These are phyloP conservation scores for Leiothrix lutea DNA, from an alignment of 2,113 vertebrate genomes.

Conservation along the genomic window DNA sequence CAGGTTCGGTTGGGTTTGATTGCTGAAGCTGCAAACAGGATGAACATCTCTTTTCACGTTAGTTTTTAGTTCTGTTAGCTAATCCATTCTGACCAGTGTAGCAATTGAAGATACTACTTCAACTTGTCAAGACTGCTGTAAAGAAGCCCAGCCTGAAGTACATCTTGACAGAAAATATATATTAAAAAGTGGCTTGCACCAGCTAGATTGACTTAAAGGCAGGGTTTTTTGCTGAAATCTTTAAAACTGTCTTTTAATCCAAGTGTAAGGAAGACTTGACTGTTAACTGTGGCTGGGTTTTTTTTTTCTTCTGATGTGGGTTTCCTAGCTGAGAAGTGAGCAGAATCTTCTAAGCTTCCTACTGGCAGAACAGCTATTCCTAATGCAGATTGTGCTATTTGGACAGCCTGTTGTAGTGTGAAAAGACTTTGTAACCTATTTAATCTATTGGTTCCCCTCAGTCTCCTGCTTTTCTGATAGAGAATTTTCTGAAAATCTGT, in stretches of 20 bases:
- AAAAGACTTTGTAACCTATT: neutral
- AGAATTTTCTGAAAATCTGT: neutral
- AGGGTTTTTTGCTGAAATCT: neutral
- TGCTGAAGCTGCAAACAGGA: neutral
- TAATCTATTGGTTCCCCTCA: neutral
- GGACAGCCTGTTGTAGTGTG: neutral
- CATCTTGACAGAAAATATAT: neutral
- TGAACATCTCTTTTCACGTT: neutral
- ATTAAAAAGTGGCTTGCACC: neutral
- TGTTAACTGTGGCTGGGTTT: neutral
- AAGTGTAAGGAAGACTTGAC: neutral
- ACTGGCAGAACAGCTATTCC: neutral
- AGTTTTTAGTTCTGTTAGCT: neutral
- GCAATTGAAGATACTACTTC: neutral
- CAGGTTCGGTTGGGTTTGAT: neutral
- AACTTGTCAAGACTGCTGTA: neutral
- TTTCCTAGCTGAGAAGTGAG: neutral
- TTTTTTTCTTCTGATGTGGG: neutral
- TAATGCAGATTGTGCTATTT: neutral
- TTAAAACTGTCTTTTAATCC: neutral
- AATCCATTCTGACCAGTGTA: neutral
- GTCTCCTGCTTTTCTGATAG: neutral
- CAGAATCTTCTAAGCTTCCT: neutral
- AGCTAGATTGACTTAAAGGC: neutral
- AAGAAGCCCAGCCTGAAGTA: neutral